phyloP scores from a whole-genome alignment of 2,888 invertebrate species.

The Dioctria rufipes region DNA sequence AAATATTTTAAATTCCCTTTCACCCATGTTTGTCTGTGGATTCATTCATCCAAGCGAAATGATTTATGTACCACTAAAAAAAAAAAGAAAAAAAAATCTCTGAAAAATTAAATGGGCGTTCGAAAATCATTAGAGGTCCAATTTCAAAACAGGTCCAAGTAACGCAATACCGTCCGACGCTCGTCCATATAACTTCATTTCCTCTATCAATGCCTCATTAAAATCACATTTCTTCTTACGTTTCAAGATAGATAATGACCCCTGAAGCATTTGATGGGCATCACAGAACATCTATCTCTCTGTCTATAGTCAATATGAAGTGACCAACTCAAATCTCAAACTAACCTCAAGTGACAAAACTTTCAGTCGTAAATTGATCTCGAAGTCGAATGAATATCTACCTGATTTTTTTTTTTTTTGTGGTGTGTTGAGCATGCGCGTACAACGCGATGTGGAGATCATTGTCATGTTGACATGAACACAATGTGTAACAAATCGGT shows the following conservation, averaged over 20 bases:
- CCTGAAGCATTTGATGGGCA: background rate
- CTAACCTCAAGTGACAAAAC: conserved; percentile 25
- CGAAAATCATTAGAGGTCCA: too few species aligned
- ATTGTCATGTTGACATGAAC: conserved; percentile 48
- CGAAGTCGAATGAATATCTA: background rate
- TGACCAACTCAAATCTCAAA: conserved; percentile 42
- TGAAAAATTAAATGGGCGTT: too few species aligned
- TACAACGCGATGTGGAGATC: conserved; percentile 1
- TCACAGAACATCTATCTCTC: too few species aligned
- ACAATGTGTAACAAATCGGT: conserved; percentile 48
- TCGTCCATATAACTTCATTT: conserved; percentile 13
- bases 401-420: background rate
- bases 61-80: too few species aligned
- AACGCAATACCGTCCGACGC: background rate
- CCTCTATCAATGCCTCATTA: conserved; percentile 13
- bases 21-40: too few species aligned
- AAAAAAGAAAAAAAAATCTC: too few species aligned
- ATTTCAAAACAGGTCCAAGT: too few species aligned
- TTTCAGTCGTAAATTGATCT: conserved; percentile 42
- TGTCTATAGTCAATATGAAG: conserved; percentile 1
- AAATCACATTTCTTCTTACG: conserved; percentile 25
- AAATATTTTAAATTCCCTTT: too few species aligned
- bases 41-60: too few species aligned
- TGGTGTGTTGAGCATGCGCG: background rate
- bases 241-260: conserved; percentile 9